Conservation (phyloP, 2,797 vertebrate species). For the Helarctos malayanus region DNA sequence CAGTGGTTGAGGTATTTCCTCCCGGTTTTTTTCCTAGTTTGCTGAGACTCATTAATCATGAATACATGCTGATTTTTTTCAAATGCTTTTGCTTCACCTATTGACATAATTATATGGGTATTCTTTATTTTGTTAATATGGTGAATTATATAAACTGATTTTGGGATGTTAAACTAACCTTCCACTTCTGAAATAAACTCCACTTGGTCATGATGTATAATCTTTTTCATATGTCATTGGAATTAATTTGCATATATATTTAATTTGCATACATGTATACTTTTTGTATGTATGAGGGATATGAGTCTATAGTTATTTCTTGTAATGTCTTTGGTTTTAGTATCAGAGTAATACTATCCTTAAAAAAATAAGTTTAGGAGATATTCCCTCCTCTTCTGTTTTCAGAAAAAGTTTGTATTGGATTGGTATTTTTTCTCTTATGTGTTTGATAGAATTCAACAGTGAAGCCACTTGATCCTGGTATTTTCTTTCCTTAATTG, state of each 20-base stretch:
- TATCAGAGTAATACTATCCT: neutral
- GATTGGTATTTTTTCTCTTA: neutral
- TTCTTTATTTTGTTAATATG: constrained; percentile 41
- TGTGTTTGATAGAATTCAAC: constrained; percentile 45
- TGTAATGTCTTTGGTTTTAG: neutral
- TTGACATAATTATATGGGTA: neutral
- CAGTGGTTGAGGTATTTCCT: neutral
- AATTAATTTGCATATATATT: neutral
- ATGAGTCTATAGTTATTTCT: constrained; percentile 16
- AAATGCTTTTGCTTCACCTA: constrained; percentile 18
- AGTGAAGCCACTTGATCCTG: neutral
- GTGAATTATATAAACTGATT: constrained; percentile 1
- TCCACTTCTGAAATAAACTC: constrained; percentile 19
- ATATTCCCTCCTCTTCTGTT: neutral
- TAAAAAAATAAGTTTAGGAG: neutral
- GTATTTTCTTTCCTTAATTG: neutral
- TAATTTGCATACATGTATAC: neutral
- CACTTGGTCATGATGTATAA: neutral
- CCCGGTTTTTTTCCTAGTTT: neutral
- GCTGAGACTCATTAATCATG: neutral
- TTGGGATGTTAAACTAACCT: neutral
- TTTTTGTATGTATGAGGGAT: neutral
- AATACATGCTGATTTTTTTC: neutral
- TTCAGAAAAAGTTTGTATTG: constrained; percentile 13
- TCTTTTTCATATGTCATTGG: neutral